A percentile compares a stretch with the other conserved stretches of the same genome.
These are phyloP conservation scores for Alosa alosa DNA, from an alignment of 2,113 vertebrate species.

Conservation along the genomic window DNA sequence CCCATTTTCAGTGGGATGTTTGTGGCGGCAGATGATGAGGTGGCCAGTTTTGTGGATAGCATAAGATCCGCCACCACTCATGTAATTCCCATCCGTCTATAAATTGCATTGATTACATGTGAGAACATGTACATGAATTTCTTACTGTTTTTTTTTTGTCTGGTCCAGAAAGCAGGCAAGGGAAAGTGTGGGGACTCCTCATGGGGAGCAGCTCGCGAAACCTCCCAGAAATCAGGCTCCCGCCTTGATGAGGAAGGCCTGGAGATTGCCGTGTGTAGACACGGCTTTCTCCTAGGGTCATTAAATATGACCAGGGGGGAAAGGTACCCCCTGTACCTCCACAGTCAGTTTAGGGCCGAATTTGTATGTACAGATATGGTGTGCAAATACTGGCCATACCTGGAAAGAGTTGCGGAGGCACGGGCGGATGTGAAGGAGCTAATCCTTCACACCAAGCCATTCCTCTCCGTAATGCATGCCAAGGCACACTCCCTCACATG, in stretches of 20 bases:
- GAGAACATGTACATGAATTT: not conserved
- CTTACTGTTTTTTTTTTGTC: not conserved
- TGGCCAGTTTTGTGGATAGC: not conserved
- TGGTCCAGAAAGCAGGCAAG: not conserved
- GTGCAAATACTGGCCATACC: slow-evolving; percentile 31
- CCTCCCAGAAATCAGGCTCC: not conserved
- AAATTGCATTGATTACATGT: not conserved
- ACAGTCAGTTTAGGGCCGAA: not conserved
- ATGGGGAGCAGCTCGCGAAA: not conserved
- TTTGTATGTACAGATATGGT: slow-evolving; percentile 26
- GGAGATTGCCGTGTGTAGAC: slow-evolving; percentile 23
- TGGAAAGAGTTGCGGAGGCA: not conserved
- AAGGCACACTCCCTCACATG: slow-evolving; percentile 26
- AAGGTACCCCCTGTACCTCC: slow-evolving; percentile 7
- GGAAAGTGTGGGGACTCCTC: not conserved
- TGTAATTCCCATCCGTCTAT: not conserved
- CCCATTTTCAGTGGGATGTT: not conserved
- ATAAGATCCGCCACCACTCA: not conserved
- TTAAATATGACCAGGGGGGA: slow-evolving; percentile 20
- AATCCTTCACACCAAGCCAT: slow-evolving; percentile 18
- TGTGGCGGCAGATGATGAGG: not conserved
- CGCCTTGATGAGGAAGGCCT: slow-evolving; percentile 22
- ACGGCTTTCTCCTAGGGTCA: slow-evolving; percentile 1
- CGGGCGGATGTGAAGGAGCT: not conserved
- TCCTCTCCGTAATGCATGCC: slow-evolving; percentile 27